phyloP scores from a whole-genome alignment of 1,140 invertebrate species.

The Medauroidea extradentata region DNA sequence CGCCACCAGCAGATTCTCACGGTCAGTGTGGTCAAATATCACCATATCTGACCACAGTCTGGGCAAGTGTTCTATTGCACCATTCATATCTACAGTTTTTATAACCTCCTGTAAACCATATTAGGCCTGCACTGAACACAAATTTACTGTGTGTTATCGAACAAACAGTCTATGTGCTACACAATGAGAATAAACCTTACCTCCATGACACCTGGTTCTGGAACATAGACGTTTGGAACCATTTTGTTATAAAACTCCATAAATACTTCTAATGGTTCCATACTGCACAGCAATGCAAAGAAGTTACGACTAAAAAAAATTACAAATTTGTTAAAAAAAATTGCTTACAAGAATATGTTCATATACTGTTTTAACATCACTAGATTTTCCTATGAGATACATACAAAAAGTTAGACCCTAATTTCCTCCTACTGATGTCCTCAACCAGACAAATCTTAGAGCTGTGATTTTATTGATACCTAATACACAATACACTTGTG shows the following conservation, averaged over 20 bases:
- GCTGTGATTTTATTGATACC: too few species aligned
- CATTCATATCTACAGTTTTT: constrained; percentile 55
- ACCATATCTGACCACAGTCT: constrained; percentile 74
- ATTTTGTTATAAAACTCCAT: constrained; percentile 65
- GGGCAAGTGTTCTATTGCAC: constrained; percentile 58
- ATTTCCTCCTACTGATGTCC: too few species aligned
- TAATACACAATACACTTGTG: too few species aligned
- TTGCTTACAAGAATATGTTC: neutral
- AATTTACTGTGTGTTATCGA: too few species aligned
- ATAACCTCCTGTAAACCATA: constrained; percentile 44
- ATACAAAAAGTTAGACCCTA: too few species aligned
- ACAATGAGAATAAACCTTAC: too few species aligned
- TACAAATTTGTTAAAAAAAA: constrained; percentile 10
- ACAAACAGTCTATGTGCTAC: too few species aligned
- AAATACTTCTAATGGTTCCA: constrained; percentile 64
- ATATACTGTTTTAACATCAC: neutral
- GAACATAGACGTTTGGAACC: constrained; percentile 76
- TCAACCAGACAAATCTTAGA: too few species aligned
- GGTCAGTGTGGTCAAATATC: constrained; percentile 56
- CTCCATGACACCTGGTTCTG: constrained; percentile 65
- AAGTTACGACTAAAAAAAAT: constrained; percentile 47
- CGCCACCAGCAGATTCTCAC: constrained; percentile 50
- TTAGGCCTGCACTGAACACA: too few species aligned
- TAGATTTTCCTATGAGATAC: too few species aligned
- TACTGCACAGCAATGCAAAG: constrained; percentile 51